Evolutionary conservation across 1,140 invertebrate genomes (phyloP).

Genomic region (Brachionus angularis): DNA sequence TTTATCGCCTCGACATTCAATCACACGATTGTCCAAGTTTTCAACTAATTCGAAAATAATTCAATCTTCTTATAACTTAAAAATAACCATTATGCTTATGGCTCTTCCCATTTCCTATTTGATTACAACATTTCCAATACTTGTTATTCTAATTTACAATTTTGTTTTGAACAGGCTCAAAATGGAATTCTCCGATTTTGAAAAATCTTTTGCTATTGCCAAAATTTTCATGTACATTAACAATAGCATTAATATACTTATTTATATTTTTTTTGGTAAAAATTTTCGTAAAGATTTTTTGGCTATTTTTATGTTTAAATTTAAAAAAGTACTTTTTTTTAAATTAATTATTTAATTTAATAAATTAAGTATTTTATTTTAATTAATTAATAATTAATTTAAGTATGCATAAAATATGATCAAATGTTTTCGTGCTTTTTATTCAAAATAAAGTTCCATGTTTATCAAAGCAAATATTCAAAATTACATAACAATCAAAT

Average conservation of each 20-base stretch:
- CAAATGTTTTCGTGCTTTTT: no score
- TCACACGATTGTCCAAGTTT: neutral
- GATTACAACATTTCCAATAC: constrained; percentile 33
- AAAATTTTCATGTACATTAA: constrained; percentile 29
- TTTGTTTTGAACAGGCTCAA: neutral
- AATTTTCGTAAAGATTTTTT: constrained; percentile 28
- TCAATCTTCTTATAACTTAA: constrained; percentile 8
- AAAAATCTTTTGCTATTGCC: neutral
- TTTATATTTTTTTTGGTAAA: constrained; percentile 37
- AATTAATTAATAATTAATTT: no score
- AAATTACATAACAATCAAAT: no score
- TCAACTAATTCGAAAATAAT: neutral
- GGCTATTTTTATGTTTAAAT: constrained; percentile 15
- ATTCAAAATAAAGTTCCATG: no score
- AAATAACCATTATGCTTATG: constrained; percentile 20
- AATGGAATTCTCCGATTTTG: neutral
- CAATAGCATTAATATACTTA: constrained; percentile 25
- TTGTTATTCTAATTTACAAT: constrained; percentile 15
- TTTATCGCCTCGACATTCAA: neutral
- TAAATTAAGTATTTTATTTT: no score
- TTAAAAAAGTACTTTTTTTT: no score
- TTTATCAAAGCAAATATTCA: no score
- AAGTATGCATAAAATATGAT: no score
- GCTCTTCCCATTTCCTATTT: constrained; percentile 12
- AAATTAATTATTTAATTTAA: no score